phyloP scores from a whole-genome alignment of 2,797 vertebrate genomes.

The Danio aesculapii region DNA sequence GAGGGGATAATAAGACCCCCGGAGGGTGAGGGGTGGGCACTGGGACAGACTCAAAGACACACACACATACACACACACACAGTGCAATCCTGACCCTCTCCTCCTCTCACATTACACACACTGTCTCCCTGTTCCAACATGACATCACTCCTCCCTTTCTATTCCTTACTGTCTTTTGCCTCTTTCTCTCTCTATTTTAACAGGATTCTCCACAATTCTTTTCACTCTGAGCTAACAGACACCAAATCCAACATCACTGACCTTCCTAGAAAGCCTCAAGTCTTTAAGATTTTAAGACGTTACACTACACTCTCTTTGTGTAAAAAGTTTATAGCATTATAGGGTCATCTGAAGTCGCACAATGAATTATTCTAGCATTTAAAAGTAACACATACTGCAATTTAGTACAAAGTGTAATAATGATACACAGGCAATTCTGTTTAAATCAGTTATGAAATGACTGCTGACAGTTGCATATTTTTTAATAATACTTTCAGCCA shows the following conservation, averaged over 20 bases:
- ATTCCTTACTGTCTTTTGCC: conserved; percentile 68
- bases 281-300: conserved; percentile 7
- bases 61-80: conserved; percentile 75
- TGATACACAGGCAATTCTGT: not conserved
- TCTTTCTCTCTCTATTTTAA: conserved; percentile 56
- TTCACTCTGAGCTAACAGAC: conserved; percentile 52
- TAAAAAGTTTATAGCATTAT: not conserved
- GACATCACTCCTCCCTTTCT: conserved; percentile 84
- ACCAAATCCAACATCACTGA: conserved; percentile 27
- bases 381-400: not conserved
- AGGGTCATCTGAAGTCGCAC: conserved; percentile 6
- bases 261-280: conserved; percentile 3
- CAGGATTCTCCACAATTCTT: conserved; percentile 66
- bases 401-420: not conserved
- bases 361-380: not conserved
- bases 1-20: conserved; percentile 36
- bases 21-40: conserved; percentile 24
- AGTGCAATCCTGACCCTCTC: conserved; percentile 91
- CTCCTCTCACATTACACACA: conserved; percentile 91
- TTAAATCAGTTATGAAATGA: not conserved
- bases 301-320: not conserved
- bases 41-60: conserved; percentile 66
- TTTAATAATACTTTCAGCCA: not conserved
- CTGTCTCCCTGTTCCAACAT: conserved; percentile 84
- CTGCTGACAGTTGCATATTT: not conserved